Base-by-base conservation (phyloP, 92 coral and sea anemone species). In the Anthopleura xanthogrammica region DNA sequence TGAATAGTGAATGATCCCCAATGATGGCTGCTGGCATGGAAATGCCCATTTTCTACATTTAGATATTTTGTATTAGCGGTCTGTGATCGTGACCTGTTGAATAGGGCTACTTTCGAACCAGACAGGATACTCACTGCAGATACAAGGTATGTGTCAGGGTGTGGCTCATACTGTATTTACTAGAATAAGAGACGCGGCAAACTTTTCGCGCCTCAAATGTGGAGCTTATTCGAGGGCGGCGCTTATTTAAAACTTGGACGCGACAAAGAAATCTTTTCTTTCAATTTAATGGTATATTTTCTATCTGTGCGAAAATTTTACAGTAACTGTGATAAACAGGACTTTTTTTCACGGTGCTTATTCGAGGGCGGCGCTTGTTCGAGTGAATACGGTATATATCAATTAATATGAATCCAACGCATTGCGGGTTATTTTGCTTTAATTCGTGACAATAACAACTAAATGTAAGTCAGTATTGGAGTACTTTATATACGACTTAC, bases 1-100 rank as follows among this genome's bases (percentile, higher is more conserved):
- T 97, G 97, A 23, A 97, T 97, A 42, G 99, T 94, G 84, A 97
- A 97, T 36, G 99, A 98, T 82, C 99, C 99, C 99, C 99, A 97
- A 74, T 97, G 99, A 22, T 93, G 95, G 72, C 99, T 97, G 86
- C 99, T 97, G 2, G 99, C 99, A 86, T 95, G 99, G 70, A 97
- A 97, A 80, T 95, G 94, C 6, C 95, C 97, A 89, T 97, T 95
- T 83, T 97, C 99, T 4, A 97, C 99, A 88, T 97, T 97, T 50
- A 97, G 96, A 82, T 97, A 97, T 73, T 95, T 85, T 3, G 99
- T 97, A 85, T 95, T 97, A 12, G 94, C 99, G 43, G 99, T 97
- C 75, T 97, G 99, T 22, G 99, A 97, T 79, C 99, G 83, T 10
- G 94, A 85, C 20, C 99, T 95, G 83, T 97, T 97, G 87, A 97